A percentile compares a stretch with the other conserved stretches of the same genome.
phyloP scores from a whole-genome alignment of 2,888 invertebrate species.

The Diaphora mendica region DNA sequence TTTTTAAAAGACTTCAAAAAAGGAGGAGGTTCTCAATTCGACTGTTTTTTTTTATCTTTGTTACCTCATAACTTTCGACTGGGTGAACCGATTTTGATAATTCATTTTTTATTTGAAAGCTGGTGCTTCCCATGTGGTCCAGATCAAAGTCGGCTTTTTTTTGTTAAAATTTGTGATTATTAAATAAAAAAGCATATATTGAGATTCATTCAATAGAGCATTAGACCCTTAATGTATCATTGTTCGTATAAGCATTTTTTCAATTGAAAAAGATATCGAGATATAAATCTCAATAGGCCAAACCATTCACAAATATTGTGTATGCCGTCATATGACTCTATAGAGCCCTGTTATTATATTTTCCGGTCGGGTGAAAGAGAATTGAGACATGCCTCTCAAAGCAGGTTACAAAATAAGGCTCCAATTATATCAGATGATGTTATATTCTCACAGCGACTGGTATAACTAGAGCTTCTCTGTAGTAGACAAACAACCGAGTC shows the following conservation, averaged over 20 bases:
- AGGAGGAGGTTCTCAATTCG: too few relatives aligned
- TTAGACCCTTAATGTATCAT: too few relatives aligned
- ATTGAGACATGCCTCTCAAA: conserved; percentile 31
- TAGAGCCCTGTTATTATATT: conserved; percentile 25
- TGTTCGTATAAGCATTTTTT: background rate
- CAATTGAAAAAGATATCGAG: background rate
- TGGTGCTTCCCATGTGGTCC: too few relatives aligned
- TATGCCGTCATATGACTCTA: conserved; percentile 4
- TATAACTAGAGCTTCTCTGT: conserved; percentile 18
- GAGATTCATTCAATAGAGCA: too few relatives aligned
- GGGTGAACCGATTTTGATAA: too few relatives aligned
- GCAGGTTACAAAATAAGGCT: conserved; percentile 29
- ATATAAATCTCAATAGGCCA: background rate
- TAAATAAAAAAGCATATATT: too few relatives aligned
- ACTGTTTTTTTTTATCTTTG: too few relatives aligned
- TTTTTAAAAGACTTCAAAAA: too few relatives aligned
- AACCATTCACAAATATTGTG: conserved; percentile 5
- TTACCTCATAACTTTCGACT: too few relatives aligned
- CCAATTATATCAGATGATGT: background rate
- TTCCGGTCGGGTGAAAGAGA: conserved; percentile 25
- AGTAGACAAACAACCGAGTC: conserved; percentile 28
- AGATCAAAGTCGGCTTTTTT: too few relatives aligned
- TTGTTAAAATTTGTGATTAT: too few relatives aligned
- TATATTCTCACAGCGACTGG: background rate
- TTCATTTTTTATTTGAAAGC: too few relatives aligned